phyloP scores from a whole-genome alignment of 2,797 vertebrate genomes.

The Falco columbarius region DNA sequence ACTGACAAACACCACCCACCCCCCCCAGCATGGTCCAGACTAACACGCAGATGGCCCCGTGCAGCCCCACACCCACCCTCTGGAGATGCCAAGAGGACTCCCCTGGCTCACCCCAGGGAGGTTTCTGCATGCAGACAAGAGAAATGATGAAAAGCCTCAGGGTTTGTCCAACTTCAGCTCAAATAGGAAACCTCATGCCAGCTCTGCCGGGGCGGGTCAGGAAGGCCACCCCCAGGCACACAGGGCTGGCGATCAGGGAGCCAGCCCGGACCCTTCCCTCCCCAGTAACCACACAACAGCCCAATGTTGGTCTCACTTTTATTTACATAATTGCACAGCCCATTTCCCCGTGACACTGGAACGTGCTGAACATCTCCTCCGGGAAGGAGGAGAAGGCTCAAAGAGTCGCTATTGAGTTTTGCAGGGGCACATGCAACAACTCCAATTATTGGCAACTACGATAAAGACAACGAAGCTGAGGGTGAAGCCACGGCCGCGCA shows the following conservation, averaged over 20 bases:
- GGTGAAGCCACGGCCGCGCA: not conserved
- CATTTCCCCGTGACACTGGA: constrained; percentile 26
- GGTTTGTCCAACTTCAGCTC: not conserved
- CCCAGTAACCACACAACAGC: constrained; percentile 1
- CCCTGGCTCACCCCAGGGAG: not conserved
- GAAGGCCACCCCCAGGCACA: not conserved
- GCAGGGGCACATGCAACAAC: constrained; percentile 13
- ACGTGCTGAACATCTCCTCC: not conserved
- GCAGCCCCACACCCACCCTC: not conserved
- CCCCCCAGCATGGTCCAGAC: not conserved
- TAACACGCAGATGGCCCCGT: rapidly evolving
- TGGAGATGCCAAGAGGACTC: not conserved
- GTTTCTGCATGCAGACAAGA: not conserved
- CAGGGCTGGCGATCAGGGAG: rapidly evolving
- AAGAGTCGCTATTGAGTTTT: not conserved
- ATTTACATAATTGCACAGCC: constrained; percentile 69
- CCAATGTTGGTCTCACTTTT: constrained; percentile 40
- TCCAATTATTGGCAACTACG: not conserved
- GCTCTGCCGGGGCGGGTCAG: not conserved
- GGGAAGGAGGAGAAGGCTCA: not conserved
- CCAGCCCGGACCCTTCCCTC: not conserved
- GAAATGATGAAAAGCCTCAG: not conserved
- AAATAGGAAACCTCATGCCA: not conserved
- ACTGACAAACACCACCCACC: not conserved
- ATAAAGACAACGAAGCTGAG: not conserved